These are phyloP conservation scores for Azorinus chamasolen DNA, from an alignment of 2,888 invertebrate species.

Conservation along the genomic window DNA sequence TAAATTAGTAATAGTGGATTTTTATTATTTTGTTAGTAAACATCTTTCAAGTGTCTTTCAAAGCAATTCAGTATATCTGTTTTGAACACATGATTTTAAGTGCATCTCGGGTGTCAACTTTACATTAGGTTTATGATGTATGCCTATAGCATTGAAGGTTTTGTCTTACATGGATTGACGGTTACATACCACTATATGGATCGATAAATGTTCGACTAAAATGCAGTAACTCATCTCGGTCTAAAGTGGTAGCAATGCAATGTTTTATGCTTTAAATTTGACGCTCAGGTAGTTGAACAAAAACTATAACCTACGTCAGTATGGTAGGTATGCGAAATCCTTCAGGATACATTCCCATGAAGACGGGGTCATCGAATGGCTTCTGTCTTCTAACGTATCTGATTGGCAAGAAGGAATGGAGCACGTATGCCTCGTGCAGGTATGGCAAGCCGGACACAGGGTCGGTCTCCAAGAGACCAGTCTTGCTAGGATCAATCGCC, in stretches of 20 bases:
- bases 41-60: too few relatives aligned
- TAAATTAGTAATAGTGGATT: too few relatives aligned
- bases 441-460: conserved; percentile 62
- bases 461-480: conserved; percentile 50
- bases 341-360: conserved; percentile 69
- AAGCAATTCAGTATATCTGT: too few relatives aligned
- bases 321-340: conserved; percentile 68
- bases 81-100: too few relatives aligned
- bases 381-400: conserved; percentile 65
- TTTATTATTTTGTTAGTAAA: too few relatives aligned
- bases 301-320: conserved; percentile 56
- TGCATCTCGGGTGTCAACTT: too few relatives aligned
- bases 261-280: too few relatives aligned
- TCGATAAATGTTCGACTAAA: background rate
- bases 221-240: background rate
- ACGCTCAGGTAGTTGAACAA: too few relatives aligned
- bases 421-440: conserved; percentile 66
- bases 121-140: too few relatives aligned
- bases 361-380: conserved; percentile 65
- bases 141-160: too few relatives aligned
- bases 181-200: too few relatives aligned
- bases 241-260: background rate
- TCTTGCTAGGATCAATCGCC: conserved; percentile 48
- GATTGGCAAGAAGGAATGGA: conserved; percentile 67
- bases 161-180: too few relatives aligned